Conservation (phyloP, 2,113 vertebrate genomes). For the Stigmatopora nigra region DNA sequence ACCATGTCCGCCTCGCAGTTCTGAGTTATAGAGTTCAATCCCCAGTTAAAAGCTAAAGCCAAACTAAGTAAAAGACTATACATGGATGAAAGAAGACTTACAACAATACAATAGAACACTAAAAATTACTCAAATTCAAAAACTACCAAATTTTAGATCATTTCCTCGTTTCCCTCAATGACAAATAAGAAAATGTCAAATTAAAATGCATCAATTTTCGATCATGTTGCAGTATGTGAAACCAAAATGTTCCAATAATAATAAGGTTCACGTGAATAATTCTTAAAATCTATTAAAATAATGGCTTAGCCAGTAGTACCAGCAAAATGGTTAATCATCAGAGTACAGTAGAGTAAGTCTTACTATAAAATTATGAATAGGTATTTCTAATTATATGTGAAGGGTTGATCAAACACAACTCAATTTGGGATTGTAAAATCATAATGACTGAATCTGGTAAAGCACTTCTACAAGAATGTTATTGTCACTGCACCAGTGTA, state of each 20-base stretch:
- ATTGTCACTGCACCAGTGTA: slow-evolving; percentile 45
- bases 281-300: too few species aligned
- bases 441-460: neutral
- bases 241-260: too few species aligned
- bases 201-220: neutral
- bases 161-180: too few species aligned
- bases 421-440: neutral
- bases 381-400: neutral
- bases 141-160: neutral
- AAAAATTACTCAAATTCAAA: neutral
- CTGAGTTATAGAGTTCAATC: neutral
- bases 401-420: neutral
- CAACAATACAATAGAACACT: neutral
- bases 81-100: neutral
- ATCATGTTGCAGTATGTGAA: too few species aligned
- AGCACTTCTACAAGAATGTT: slow-evolving; percentile 51
- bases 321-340: too few species aligned
- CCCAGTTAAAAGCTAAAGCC: too few species aligned
- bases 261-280: too few species aligned
- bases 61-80: too few species aligned
- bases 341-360: too few species aligned
- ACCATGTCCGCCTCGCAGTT: too few species aligned
- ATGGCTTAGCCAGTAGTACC: too few species aligned
- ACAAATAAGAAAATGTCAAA: too few species aligned
- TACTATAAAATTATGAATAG: neutral